Conservation (phyloP, 2,797 vertebrate genomes). For the Coccyzus lansbergi region DNA sequence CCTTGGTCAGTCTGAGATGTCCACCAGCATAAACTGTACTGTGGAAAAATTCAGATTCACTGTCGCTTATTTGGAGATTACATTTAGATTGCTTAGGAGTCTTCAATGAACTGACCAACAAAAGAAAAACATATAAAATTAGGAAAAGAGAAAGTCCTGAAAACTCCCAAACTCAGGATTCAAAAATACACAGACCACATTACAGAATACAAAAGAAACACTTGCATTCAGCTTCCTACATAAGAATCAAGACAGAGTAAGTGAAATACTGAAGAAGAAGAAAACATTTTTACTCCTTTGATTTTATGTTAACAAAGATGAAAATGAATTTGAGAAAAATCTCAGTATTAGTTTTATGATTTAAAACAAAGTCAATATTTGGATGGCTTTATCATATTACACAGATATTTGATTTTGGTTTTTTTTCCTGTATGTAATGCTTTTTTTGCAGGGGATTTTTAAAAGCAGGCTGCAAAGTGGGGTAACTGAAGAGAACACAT, state of each 20-base stretch:
- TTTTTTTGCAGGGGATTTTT: background rate
- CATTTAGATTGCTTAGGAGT: background rate
- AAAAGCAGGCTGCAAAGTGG: background rate
- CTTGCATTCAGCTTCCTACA: background rate
- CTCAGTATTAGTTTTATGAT: background rate
- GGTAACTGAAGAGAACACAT: background rate
- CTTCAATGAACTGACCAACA: background rate
- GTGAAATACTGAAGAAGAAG: background rate
- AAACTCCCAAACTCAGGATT: background rate
- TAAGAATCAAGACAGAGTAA: background rate
- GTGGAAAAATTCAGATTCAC: background rate
- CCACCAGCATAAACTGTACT: background rate
- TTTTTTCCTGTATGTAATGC: background rate
- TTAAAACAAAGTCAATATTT: conserved; percentile 61
- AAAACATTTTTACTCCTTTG: background rate
- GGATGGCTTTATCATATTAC: background rate
- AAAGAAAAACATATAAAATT: background rate
- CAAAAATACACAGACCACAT: background rate
- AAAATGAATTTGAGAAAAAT: conserved; percentile 47
- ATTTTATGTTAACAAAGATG: background rate
- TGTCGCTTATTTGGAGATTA: background rate
- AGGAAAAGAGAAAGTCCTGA: background rate
- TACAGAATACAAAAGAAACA: background rate
- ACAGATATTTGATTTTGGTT: background rate
- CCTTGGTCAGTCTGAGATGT: background rate